phyloP scores from a whole-genome alignment of 2,113 vertebrate genomes.

The Python bivittatus region DNA sequence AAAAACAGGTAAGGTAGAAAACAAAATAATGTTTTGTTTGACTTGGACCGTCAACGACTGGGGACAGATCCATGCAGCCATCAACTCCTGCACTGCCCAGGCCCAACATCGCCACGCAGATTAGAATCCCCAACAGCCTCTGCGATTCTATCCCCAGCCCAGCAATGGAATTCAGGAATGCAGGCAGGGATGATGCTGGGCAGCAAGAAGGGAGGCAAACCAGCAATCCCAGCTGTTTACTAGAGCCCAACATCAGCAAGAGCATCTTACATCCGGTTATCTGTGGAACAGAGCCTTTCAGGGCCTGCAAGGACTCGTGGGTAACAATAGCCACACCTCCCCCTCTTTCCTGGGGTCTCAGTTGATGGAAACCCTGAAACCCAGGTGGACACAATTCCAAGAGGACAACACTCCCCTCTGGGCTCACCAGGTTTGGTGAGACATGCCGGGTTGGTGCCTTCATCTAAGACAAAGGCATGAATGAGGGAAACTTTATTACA shows the following conservation, averaged over 20 bases:
- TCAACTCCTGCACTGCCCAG: neutral
- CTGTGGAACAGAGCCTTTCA: neutral
- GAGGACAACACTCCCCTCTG: neutral
- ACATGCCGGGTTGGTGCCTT: neutral
- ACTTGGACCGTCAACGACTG: neutral
- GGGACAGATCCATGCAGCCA: neutral
- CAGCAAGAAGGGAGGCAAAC: neutral
- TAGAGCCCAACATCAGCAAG: neutral
- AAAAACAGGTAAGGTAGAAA: neutral
- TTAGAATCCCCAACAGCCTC: neutral
- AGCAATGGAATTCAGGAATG: neutral
- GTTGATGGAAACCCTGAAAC: neutral
- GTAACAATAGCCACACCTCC: neutral
- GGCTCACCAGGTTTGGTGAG: neutral
- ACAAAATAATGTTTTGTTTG: neutral
- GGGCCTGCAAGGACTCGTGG: neutral
- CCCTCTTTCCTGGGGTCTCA: neutral
- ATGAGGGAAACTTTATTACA: too few species aligned
- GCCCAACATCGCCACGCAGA: neutral
- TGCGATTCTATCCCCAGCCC: neutral
- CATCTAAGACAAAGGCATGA: too few species aligned
- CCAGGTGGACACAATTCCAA: neutral
- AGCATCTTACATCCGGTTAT: neutral
- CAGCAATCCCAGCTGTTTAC: neutral
- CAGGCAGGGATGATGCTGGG: neutral